Evolutionary conservation across 2,113 vertebrate species (phyloP), one percentile per base, ranked within the genome.

Genomic region (Asarcornis scutulata): DNA sequence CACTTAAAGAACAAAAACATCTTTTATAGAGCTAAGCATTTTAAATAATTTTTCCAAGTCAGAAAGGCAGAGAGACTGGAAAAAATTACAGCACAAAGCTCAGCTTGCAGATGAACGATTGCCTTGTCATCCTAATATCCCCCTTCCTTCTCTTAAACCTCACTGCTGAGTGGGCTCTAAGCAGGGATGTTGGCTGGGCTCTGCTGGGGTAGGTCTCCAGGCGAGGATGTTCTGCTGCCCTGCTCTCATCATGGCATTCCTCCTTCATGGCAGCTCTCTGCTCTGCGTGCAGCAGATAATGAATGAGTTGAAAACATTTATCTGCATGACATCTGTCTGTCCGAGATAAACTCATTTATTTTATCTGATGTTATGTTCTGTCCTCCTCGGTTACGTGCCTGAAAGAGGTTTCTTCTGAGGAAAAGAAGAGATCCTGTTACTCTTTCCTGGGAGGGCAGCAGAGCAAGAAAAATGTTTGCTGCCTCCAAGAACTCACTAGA

Each of bases 1-100:
- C 83, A 62, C 75, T 94, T 93, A 92, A 95, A 96, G 95, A 95
- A 97, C 96, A 97, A 96, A 94, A 90, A 26, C 81, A 69, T 87
- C 95, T 71, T 97, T 96, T 96, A 79, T 91, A 42, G 56, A 94
- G 55, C 83, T 89, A 84, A 95, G 90, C 58, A 77, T 97, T 95
- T 95, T 29, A 87, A 96, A 89, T 95, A 86, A 76, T 96, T 96
- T 96, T 95, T 96, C 93, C 92, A 80, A 85, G 81, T 81, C 66
- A 89, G 80, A 94, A 93, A 88, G 55, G 44, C 90, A 82, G 86
- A 92, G 83, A 82, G 83, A 77, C 92, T 96, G 93, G 95, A 96
- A 96, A 95, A 96, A 93, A 91, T 92, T 89, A 95, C 74, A 73
- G 74, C 71, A 66, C 81, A 67, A 92, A 92, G 71, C 88, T 96